Evolutionary conservation across 2,888 invertebrate genomes (phyloP).

Genomic region (Lasioglossum villosulum): DNA sequence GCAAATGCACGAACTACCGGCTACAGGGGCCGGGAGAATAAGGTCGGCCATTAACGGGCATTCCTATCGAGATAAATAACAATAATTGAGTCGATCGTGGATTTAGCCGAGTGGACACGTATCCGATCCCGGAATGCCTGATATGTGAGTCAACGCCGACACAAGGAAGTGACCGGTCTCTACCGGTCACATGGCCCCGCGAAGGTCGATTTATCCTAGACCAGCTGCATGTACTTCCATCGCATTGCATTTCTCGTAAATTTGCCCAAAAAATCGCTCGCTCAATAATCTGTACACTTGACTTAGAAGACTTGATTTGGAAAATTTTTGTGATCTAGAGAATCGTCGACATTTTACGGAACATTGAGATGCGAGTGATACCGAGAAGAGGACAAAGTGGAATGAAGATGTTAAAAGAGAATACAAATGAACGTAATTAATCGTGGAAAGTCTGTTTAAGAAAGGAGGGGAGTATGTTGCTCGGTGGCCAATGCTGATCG

Average conservation of each 20-base stretch:
- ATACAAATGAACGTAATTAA: too few species aligned
- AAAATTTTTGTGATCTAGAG: neutral
- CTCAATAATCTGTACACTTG: neutral
- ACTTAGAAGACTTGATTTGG: neutral
- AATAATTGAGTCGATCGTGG: slow-evolving; percentile 66
- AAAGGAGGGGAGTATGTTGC: neutral
- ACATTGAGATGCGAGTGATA: too few species aligned
- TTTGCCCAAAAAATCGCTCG: neutral
- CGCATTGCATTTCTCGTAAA: neutral
- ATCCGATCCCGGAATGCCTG: slow-evolving; percentile 45
- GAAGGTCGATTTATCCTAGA: slow-evolving; percentile 23
- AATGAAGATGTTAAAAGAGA: too few species aligned
- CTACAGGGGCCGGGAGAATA: slow-evolving; percentile 60
- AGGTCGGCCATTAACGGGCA: slow-evolving; percentile 70
- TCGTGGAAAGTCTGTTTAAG: neutral
- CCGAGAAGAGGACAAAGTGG: too few species aligned
- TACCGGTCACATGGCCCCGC: neutral
- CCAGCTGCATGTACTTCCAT: neutral
- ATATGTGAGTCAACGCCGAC: slow-evolving; percentile 25
- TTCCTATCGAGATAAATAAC: slow-evolving; percentile 71
- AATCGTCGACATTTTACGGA: neutral
- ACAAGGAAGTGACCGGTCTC: slow-evolving; percentile 53
- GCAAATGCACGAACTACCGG: slow-evolving; percentile 72
- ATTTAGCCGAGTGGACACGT: slow-evolving; percentile 60
- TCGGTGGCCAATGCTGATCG: neutral